A percentile compares a stretch with the other conserved stretches of the same genome.
phyloP scores from a whole-genome alignment of 2,888 invertebrate species.

The Eristalis intricaria region DNA sequence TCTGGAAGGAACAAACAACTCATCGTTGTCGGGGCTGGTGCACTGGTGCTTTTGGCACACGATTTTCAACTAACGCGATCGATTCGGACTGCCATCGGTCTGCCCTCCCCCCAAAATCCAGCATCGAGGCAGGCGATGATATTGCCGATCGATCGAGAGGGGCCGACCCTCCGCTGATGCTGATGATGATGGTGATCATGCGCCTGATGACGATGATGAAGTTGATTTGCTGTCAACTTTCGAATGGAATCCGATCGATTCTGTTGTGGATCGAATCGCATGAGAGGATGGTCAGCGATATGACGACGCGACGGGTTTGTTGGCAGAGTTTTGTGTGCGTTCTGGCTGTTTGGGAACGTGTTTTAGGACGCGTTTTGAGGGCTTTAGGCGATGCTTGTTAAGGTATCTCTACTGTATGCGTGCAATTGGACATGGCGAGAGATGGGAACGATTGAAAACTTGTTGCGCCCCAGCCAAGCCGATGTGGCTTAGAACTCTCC shows the following conservation, averaged over 20 bases:
- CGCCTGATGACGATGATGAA: conserved; percentile 63
- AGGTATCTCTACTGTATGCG: conserved; percentile 45
- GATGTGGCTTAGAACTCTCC: conserved; percentile 28
- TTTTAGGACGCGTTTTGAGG: conserved; percentile 70
- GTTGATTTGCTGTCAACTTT: conserved; percentile 72
- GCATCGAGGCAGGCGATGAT: conserved; percentile 43
- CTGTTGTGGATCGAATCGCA: conserved; percentile 71
- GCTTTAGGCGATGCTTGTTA: conserved; percentile 71
- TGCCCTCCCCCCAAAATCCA: conserved; percentile 33
- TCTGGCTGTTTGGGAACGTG: conserved; percentile 42
- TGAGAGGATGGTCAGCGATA: conserved; percentile 19
- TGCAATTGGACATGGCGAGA: conserved; percentile 53
- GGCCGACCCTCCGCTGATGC: conserved; percentile 30
- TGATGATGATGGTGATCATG: conserved; percentile 56
- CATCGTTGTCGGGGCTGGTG: conserved; percentile 39
- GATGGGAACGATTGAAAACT: conserved; percentile 30
- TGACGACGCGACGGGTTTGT: conserved; percentile 18
- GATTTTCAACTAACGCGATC: conserved; percentile 64
- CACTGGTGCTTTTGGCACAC: conserved; percentile 54
- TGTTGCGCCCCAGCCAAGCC: conserved; percentile 11
- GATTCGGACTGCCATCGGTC: conserved; percentile 40
- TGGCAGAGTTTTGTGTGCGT: conserved; percentile 18
- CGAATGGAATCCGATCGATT: conserved; percentile 71
- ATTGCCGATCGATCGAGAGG: conserved; percentile 44
- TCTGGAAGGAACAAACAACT: conserved; percentile 54